A percentile compares a stretch with the other conserved stretches of the same genome.
Evolutionary conservation across 2,113 vertebrate species (phyloP).

Genomic region (Scalopus aquaticus): DNA sequence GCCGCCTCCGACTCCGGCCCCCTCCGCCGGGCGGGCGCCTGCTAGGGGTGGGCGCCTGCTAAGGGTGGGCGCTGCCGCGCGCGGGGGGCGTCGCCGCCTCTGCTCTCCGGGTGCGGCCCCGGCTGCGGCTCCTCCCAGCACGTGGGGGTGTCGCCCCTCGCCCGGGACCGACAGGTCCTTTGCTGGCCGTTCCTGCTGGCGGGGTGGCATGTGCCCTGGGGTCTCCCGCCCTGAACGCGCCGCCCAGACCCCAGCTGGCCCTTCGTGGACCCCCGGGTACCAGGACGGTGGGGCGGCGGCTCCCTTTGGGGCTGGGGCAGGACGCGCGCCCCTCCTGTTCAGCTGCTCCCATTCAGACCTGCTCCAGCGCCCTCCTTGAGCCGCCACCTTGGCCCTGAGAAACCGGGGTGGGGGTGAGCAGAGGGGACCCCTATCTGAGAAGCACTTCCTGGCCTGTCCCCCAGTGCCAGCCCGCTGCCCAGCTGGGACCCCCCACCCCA

Average conservation of each 20-base stretch:
- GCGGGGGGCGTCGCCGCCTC: background rate
- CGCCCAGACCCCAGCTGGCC: background rate
- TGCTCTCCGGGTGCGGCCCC: background rate
- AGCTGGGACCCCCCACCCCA: rapidly evolving
- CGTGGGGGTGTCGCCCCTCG: background rate
- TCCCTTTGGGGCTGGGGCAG: background rate
- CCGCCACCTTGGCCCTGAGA: too few relatives aligned
- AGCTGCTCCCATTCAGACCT: background rate
- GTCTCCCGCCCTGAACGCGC: background rate
- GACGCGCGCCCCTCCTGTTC: background rate
- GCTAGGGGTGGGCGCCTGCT: background rate
- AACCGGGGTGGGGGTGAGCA: background rate
- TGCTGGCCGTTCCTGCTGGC: background rate
- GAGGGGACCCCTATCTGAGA: too few relatives aligned
- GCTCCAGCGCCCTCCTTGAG: background rate
- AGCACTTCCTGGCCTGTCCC: background rate
- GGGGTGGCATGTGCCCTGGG: background rate
- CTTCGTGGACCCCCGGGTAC: too few relatives aligned
- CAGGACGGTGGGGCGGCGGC: too few relatives aligned
- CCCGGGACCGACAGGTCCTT: background rate
- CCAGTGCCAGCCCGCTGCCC: background rate
- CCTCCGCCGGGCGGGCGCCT: background rate
- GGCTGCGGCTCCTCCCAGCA: background rate
- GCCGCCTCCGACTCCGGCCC: too few relatives aligned
- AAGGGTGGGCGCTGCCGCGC: background rate